Percentiles rank a stretch among this genome's conserved stretches.
Conservation (phyloP, 2,797 vertebrate genomes). For the Rhinoraja longicauda region DNA sequence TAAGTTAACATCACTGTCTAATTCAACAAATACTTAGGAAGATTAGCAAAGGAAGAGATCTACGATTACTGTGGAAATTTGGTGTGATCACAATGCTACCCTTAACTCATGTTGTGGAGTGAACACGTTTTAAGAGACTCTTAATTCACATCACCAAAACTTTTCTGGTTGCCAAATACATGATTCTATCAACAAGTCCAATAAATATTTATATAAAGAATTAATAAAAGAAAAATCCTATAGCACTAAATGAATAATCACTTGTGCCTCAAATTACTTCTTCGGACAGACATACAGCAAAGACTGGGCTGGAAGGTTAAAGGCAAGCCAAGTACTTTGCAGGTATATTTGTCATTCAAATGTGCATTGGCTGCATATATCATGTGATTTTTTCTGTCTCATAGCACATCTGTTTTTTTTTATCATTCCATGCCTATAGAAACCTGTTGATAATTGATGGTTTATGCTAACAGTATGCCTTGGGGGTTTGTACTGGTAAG, state of each 20-base stretch:
- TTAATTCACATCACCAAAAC: neutral
- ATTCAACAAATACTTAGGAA: neutral
- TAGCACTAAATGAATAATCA: neutral
- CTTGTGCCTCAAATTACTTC: neutral
- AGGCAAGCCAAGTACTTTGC: neutral
- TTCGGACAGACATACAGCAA: neutral
- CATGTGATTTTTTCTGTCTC: constrained; percentile 16
- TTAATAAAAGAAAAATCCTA: constrained; percentile 14
- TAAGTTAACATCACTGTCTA: neutral
- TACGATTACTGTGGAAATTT: neutral
- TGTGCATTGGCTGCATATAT: neutral
- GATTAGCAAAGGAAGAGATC: neutral
- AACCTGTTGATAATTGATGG: constrained; percentile 47
- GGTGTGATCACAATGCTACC: neutral
- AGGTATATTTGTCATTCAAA: constrained; percentile 4
- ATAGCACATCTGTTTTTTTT: constrained; percentile 45
- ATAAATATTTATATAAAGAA: neutral
- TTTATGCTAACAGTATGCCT: constrained; percentile 44
- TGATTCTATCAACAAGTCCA: neutral
- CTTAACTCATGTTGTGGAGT: neutral
- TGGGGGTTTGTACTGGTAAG: constrained; percentile 48
- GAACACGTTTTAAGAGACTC: neutral
- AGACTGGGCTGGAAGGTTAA: neutral
- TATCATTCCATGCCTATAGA: constrained; percentile 46
- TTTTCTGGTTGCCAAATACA: neutral